A percentile compares a stretch with the other conserved stretches of the same genome.
phyloP scores from a whole-genome alignment of 2,797 vertebrate species.

The Stomatorhinus walkeri region DNA sequence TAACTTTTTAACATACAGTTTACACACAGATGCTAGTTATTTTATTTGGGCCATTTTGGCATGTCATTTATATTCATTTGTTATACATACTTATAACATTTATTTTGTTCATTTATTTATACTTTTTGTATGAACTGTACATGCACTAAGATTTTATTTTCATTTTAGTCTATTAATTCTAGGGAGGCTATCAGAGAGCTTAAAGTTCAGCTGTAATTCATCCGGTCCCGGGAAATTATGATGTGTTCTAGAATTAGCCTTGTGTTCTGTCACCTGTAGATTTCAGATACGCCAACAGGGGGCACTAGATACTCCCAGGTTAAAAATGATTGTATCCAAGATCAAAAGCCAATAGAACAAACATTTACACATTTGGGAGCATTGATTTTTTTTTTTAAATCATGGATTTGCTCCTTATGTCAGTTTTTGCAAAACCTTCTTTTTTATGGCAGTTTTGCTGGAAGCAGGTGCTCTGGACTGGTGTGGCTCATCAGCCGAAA shows the following conservation, averaged over 20 bases:
- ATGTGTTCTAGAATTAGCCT: not conserved
- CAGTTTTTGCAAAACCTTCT: not conserved
- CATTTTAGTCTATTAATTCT: not conserved
- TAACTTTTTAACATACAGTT: not conserved
- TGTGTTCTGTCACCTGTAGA: not conserved
- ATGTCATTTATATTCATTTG: not conserved
- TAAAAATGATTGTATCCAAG: not conserved
- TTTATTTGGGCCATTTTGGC: not conserved
- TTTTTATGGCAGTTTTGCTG: not conserved
- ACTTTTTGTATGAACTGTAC: slow-evolving; percentile 14
- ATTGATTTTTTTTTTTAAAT: not conserved
- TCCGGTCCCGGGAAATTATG: not conserved
- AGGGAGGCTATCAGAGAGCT: not conserved
- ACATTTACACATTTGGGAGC: not conserved
- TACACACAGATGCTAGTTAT: not conserved
- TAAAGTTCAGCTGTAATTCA: not conserved
- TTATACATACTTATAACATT: not conserved
- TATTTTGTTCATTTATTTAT: not conserved
- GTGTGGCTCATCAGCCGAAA: not conserved
- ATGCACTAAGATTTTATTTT: not conserved
- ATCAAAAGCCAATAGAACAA: not conserved
- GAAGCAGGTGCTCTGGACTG: not conserved
- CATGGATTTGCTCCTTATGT: not conserved
- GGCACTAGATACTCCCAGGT: not conserved
- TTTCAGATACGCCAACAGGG: slow-evolving; percentile 14